These are phyloP conservation scores for Vannuccia rotundouncinata DNA, from an alignment of 2,888 invertebrate species.

Conservation along the genomic window DNA sequence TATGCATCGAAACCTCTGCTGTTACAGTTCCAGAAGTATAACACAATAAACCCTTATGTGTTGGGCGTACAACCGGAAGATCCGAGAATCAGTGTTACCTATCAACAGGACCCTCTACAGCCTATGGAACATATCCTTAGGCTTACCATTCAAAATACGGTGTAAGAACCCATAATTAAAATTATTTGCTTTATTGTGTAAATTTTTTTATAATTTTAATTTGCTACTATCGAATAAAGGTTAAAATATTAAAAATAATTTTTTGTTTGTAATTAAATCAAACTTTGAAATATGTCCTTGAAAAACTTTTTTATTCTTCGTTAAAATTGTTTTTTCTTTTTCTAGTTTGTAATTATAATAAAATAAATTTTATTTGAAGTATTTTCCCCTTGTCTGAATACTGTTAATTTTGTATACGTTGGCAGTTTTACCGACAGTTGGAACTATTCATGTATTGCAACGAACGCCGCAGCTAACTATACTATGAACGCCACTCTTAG, in stretches of 20 bases:
- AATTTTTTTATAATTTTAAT: background rate
- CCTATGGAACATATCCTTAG: slow-evolving; percentile 24
- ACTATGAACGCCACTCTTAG: slow-evolving; percentile 36
- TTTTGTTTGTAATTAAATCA: no score
- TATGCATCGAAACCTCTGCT: slow-evolving; percentile 22
- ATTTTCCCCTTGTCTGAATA: no score
- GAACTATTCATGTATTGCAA: slow-evolving; percentile 39
- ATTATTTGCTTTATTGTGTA: background rate
- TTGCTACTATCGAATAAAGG: background rate
- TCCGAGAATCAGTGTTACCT: slow-evolving; percentile 30
- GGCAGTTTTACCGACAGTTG: slow-evolving; percentile 36
- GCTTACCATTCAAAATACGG: slow-evolving; percentile 8
- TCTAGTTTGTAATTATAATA: no score
- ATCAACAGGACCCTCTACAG: slow-evolving; percentile 1
- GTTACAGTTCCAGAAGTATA: slow-evolving; percentile 37
- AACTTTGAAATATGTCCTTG: no score
- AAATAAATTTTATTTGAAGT: no score
- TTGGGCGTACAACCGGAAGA: slow-evolving; percentile 35
- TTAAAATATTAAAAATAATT: no score
- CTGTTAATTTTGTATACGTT: no score
- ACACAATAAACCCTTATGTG: slow-evolving; percentile 24
- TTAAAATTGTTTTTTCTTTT: no score
- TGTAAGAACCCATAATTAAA: slow-evolving; percentile 12
- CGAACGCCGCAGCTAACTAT: slow-evolving; percentile 33
- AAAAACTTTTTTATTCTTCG: no score